Conservation (phyloP, 92 coral and sea anemone species). For the Muricea muricata region DNA sequence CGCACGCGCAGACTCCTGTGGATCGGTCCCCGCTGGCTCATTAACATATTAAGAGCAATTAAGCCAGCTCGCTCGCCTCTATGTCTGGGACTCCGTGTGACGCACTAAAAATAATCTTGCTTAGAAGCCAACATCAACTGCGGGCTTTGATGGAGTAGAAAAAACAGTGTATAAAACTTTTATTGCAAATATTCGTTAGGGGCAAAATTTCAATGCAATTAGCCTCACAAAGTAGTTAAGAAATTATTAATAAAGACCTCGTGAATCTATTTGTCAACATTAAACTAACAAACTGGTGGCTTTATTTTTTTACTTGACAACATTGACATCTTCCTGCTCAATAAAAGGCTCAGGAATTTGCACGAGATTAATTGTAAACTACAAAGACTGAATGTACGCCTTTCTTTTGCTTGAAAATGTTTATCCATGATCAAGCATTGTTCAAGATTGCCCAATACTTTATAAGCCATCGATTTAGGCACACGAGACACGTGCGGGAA, state of each 20-base stretch:
- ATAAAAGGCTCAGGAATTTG: background rate
- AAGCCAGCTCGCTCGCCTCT: conserved; percentile 39
- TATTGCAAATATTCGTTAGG: background rate
- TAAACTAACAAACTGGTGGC: conserved; percentile 31
- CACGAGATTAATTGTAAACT: background rate
- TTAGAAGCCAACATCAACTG: conserved; percentile 11
- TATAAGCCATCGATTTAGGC: conserved; percentile 1
- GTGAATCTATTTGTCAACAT: conserved; percentile 10
- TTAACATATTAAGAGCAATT: conserved; percentile 49
- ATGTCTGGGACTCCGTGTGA: conserved; percentile 49
- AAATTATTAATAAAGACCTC: conserved; percentile 37
- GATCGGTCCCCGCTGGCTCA: conserved; percentile 51
- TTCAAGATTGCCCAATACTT: conserved; percentile 39
- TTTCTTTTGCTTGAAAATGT: background rate
- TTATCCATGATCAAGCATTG: conserved; percentile 38
- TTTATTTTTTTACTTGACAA: background rate
- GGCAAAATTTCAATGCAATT: background rate
- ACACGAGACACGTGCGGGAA: conserved; percentile 42
- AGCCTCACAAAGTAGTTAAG: background rate
- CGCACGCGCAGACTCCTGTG: conserved; percentile 44
- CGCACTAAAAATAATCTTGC: conserved; percentile 29
- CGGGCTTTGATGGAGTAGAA: background rate
- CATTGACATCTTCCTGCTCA: background rate
- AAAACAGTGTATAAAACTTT: background rate
- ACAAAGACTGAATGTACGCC: conserved; percentile 18